Evolutionary conservation across 2,888 invertebrate genomes (phyloP).

Genomic region (Lepidochrysops patricia): DNA sequence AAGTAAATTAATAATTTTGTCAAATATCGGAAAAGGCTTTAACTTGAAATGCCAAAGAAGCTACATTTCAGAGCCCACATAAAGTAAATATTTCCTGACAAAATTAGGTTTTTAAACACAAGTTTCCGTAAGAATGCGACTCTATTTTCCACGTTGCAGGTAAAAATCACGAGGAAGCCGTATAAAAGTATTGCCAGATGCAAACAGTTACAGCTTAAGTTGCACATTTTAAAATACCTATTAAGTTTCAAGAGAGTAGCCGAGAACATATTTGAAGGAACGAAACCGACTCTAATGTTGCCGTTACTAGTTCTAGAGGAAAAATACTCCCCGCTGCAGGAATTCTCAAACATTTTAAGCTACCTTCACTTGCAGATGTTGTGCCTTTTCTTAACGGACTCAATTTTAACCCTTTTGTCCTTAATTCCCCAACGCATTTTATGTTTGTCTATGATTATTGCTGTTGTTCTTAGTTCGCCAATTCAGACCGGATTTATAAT

Average conservation of each 20-base stretch:
- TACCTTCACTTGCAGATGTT: slow-evolving; percentile 12
- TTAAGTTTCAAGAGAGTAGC: slow-evolving; percentile 18
- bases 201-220: slow-evolving; percentile 21
- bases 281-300: slow-evolving; percentile 17
- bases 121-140: background rate
- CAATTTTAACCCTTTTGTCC: slow-evolving; percentile 8
- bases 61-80: no score
- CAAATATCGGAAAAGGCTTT: no score
- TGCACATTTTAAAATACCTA: slow-evolving; percentile 20
- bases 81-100: background rate
- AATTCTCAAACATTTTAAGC: slow-evolving; percentile 12
- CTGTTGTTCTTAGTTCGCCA: background rate
- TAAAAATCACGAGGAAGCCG: slow-evolving; percentile 8
- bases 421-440: background rate
- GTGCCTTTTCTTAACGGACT: slow-evolving; percentile 9
- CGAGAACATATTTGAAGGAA: slow-evolving; percentile 17
- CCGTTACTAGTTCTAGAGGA: slow-evolving; percentile 13
- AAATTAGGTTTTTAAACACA: background rate
- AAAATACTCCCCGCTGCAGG: slow-evolving; percentile 8
- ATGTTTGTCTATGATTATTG: slow-evolving; percentile 5
- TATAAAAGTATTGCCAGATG: slow-evolving; percentile 19
- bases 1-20: no score
- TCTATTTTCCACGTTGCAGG: background rate
- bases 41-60: no score
- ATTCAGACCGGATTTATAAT: background rate